Evolutionary conservation across 64 coral and sea anemone genomes (phyloP).

Genomic region (Cladopsammia gracilis): DNA sequence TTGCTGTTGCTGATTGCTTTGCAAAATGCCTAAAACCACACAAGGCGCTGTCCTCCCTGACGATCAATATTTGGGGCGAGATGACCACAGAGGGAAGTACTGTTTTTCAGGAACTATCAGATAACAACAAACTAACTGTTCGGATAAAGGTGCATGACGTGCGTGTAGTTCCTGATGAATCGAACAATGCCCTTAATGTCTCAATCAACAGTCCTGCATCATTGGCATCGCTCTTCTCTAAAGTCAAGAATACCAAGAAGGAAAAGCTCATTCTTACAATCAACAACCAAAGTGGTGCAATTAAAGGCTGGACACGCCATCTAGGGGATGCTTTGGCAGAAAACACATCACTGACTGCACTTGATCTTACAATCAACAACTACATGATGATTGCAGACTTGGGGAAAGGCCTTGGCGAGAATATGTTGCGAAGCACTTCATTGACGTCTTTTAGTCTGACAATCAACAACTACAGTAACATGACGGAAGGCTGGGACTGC

Average conservation of each 20-base stretch:
- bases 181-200: neutral
- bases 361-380: neutral
- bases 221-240: neutral
- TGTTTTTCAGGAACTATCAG: neutral
- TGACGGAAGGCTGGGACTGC: neutral
- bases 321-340: neutral
- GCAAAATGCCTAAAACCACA: neutral
- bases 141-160: neutral
- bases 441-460: neutral
- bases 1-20: neutral
- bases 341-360: neutral
- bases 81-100: neutral
- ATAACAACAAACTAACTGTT: neutral
- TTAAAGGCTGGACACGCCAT: neutral
- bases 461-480: neutral
- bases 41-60: neutral
- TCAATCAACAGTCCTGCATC: neutral
- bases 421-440: neutral
- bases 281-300: no score
- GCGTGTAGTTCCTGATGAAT: neutral
- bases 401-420: neutral
- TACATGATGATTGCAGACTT: neutral
- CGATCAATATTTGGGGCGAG: neutral
- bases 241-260: neutral
- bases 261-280: neutral